A percentile compares a stretch with the other conserved stretches of the same genome.
Evolutionary conservation across 2,888 invertebrate species (phyloP).

Genomic region (Sminthurinus aureus): DNA sequence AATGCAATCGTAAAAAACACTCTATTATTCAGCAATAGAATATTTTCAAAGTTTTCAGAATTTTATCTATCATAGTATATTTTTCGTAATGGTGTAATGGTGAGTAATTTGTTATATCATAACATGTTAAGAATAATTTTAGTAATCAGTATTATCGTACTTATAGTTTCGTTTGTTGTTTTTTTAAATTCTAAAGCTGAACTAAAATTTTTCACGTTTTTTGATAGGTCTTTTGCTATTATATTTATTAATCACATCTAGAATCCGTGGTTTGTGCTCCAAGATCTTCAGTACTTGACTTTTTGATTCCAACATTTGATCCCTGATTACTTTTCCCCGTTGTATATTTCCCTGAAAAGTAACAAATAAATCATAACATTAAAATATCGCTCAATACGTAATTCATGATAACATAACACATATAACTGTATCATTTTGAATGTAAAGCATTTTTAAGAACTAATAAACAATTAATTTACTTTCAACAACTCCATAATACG

Average conservation of each 20-base stretch:
- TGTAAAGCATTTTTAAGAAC: too few relatives aligned
- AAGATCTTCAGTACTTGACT: conserved; percentile 88
- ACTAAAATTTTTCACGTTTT: conserved; percentile 73
- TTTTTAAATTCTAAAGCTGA: neutral
- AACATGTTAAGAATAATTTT: too few relatives aligned
- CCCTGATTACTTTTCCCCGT: conserved; percentile 89
- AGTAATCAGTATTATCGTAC: too few relatives aligned
- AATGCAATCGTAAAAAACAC: too few relatives aligned
- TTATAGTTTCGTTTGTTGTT: too few relatives aligned
- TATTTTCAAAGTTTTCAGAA: too few relatives aligned
- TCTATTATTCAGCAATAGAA: too few relatives aligned
- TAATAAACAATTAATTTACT: conserved; percentile 43
- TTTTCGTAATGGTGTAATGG: too few relatives aligned
- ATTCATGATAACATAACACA: conserved; percentile 6
- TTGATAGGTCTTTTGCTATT: conserved; percentile 91
- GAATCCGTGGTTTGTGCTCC: conserved; percentile 87
- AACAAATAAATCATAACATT: too few relatives aligned
- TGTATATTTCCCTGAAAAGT: conserved; percentile 93
- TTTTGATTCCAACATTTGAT: conserved; percentile 89
- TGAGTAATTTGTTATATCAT: too few relatives aligned
- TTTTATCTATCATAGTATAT: too few relatives aligned
- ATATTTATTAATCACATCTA: conserved; percentile 88
- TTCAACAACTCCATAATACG: conserved; percentile 59
- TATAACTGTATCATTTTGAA: neutral
- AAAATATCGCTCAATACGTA: neutral